Evolutionary conservation across 37 sponge, comb jelly and placozoan genomes (phyloP).

Genomic region (Tethya wilhelma): DNA sequence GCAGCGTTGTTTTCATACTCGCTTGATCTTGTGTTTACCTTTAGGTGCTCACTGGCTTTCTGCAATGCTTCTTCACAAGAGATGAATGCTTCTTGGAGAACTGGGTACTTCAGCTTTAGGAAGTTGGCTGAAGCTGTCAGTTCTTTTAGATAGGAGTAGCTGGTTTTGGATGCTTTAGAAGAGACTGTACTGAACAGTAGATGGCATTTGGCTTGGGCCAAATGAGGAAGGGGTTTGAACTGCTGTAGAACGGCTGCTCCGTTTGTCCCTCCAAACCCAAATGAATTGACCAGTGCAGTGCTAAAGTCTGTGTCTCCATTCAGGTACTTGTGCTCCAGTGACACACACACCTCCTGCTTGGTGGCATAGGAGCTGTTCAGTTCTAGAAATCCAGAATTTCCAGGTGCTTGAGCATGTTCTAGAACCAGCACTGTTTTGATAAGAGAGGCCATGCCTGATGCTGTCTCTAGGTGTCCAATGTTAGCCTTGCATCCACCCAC

Average conservation of each 20-base stretch:
- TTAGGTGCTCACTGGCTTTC: not conserved
- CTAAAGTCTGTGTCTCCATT: not conserved
- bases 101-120: not conserved
- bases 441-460: constrained; percentile 66
- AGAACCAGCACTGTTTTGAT: constrained; percentile 69
- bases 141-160: not conserved
- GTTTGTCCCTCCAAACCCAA: constrained; percentile 52
- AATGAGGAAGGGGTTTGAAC: constrained; percentile 20
- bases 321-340: not conserved
- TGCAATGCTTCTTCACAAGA: not conserved
- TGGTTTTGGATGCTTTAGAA: no score
- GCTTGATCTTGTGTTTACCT: not conserved
- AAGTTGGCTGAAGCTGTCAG: not conserved
- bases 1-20: not conserved
- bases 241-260: constrained; percentile 38
- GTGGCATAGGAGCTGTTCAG: not conserved
- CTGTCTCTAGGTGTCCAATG: constrained; percentile 77
- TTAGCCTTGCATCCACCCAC: constrained; percentile 74
- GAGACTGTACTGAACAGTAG: constrained; percentile 22
- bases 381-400: constrained; percentile 15
- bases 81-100: not conserved
- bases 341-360: constrained; percentile 3
- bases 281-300: constrained; percentile 32
- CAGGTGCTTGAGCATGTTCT: constrained; percentile 53
- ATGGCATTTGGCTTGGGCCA: constrained; percentile 12